Evolutionary conservation across 2,888 invertebrate species (phyloP).

Genomic region (Drosophila cracens): DNA sequence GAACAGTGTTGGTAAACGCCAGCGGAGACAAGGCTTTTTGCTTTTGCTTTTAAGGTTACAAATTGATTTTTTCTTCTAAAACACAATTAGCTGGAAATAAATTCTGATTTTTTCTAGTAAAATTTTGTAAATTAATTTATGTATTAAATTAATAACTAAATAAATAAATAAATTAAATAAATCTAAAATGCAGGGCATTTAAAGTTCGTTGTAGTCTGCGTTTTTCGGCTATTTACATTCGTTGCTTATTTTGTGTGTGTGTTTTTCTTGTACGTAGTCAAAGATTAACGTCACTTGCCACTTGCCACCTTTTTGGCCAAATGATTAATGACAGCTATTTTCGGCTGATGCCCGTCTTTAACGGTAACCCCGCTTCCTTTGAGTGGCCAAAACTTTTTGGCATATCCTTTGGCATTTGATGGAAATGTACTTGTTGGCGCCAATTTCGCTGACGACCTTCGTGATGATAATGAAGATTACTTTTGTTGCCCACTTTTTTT

Average conservation of each 20-base stretch:
- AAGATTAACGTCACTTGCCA: slow-evolving; percentile 61
- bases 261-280: slow-evolving; percentile 9
- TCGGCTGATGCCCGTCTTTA: slow-evolving; percentile 37
- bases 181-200: slow-evolving; percentile 22
- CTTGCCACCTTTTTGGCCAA: slow-evolving; percentile 72
- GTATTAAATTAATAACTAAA: background rate
- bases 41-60: background rate
- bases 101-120: background rate
- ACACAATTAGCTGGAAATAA: background rate
- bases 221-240: background rate
- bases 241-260: slow-evolving; percentile 12
- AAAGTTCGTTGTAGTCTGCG: slow-evolving; percentile 4
- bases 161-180: background rate
- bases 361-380: slow-evolving; percentile 6
- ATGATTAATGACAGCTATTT: slow-evolving; percentile 80
- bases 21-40: background rate
- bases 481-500: slow-evolving; percentile 40
- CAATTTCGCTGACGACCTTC: slow-evolving; percentile 42
- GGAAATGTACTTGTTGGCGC: slow-evolving; percentile 79
- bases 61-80: background rate
- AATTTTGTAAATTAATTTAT: background rate
- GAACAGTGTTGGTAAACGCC: slow-evolving; percentile 5
- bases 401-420: slow-evolving; percentile 54
- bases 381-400: slow-evolving; percentile 21
- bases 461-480: slow-evolving; percentile 56